A percentile compares a stretch with the other conserved stretches of the same genome.
These are phyloP conservation scores for Slavum lentiscoides DNA, from an alignment of 2,888 invertebrate species.

Conservation along the genomic window DNA sequence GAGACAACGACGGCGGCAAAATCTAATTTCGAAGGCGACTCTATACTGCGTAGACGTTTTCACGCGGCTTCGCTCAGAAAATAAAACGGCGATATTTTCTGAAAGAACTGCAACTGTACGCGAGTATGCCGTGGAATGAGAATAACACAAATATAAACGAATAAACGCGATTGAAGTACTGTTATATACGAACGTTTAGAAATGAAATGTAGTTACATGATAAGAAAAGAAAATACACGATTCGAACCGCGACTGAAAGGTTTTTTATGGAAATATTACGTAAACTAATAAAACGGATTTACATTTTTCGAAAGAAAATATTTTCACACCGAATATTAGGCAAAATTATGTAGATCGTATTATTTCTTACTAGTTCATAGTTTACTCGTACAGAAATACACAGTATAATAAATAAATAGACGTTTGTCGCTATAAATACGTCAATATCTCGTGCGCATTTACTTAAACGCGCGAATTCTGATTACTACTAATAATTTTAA, in stretches of 20 bases:
- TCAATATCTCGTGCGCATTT: too few relatives aligned
- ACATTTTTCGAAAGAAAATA: constrained; percentile 9
- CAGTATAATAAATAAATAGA: too few relatives aligned
- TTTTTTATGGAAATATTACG: constrained; percentile 10
- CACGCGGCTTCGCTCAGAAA: constrained; percentile 19
- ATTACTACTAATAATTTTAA: too few relatives aligned
- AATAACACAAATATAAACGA: constrained; percentile 12
- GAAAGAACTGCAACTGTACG: background rate
- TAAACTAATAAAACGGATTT: constrained; percentile 11
- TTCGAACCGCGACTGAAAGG: background rate
- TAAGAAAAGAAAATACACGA: constrained; percentile 1
- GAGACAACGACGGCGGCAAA: constrained; percentile 38
- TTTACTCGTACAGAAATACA: too few relatives aligned
- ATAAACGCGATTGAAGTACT: constrained; percentile 35
- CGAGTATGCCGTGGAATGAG: background rate
- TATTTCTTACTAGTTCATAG: too few relatives aligned
- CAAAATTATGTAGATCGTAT: background rate
- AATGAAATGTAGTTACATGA: constrained; percentile 13
- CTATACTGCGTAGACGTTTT: constrained; percentile 24
- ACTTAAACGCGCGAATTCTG: too few relatives aligned
- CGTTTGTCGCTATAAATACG: too few relatives aligned
- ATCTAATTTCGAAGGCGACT: constrained; percentile 43
- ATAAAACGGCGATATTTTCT: constrained; percentile 41
- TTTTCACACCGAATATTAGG: background rate
- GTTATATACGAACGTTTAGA: constrained; percentile 29